A percentile compares a stretch with the other conserved stretches of the same genome.
These are phyloP conservation scores for Coreius guichenoti DNA, from an alignment of 2,797 vertebrate genomes.

Conservation along the genomic window DNA sequence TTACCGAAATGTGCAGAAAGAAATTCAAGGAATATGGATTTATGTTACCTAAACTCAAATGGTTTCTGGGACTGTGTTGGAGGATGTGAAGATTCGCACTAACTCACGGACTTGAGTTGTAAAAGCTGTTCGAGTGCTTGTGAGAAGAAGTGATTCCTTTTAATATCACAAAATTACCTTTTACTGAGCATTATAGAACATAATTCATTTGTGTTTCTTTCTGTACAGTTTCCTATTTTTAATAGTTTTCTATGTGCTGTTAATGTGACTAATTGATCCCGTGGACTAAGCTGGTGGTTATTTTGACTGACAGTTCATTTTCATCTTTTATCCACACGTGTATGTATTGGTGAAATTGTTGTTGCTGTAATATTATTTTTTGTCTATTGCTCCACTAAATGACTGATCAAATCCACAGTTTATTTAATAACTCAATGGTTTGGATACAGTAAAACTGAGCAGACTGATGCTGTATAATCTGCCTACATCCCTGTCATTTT, in stretches of 20 bases:
- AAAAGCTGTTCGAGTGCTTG: conserved; percentile 4
- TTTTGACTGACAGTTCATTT: conserved; percentile 35
- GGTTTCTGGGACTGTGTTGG: not conserved
- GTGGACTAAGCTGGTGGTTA: conserved; percentile 42
- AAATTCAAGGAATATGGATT: not conserved
- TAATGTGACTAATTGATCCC: conserved; percentile 51
- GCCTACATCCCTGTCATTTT: not conserved
- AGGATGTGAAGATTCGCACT: not conserved
- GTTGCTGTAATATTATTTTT: conserved; percentile 11
- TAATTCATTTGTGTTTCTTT: conserved; percentile 17
- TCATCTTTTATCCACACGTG: conserved; percentile 18
- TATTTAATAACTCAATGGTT: conserved; percentile 12
- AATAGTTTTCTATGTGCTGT: not conserved
- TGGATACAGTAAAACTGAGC: conserved; percentile 1
- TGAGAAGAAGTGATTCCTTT: conserved; percentile 7
- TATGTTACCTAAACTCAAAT: not conserved
- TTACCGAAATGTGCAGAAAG: not conserved
- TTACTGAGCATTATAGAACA: not conserved
- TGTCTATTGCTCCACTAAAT: conserved; percentile 8
- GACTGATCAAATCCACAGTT: conserved; percentile 18
- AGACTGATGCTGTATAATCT: not conserved
- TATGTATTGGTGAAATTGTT: conserved; percentile 31
- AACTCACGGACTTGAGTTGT: not conserved
- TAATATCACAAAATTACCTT: conserved; percentile 1
- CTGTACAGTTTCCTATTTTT: conserved; percentile 24